Evolutionary conservation across 2,797 vertebrate genomes (phyloP).

Genomic region (Chelon auratus): DNA sequence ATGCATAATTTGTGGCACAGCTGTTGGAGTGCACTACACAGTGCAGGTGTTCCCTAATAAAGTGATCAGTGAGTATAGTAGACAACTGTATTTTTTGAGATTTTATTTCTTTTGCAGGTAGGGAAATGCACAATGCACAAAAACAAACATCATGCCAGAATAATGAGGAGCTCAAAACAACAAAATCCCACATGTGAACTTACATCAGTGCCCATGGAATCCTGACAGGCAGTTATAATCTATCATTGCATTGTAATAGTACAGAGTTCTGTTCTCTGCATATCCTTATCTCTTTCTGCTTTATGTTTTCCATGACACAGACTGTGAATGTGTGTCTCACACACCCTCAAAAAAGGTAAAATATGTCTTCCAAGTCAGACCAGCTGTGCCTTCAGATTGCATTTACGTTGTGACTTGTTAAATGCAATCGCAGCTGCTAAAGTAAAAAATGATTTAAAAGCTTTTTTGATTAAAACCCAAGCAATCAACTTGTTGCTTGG

Average conservation of each 20-base stretch:
- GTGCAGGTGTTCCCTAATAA: background rate
- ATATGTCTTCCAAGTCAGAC: slow-evolving; percentile 2
- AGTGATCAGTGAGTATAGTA: background rate
- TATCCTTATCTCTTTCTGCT: background rate
- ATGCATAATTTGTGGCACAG: background rate
- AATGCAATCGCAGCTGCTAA: slow-evolving; percentile 19
- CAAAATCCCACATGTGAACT: background rate
- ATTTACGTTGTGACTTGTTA: background rate
- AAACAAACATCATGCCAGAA: background rate
- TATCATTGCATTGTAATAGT: background rate
- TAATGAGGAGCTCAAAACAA: background rate
- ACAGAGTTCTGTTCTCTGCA: background rate
- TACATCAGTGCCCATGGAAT: background rate
- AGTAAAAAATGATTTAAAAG: slow-evolving; percentile 57
- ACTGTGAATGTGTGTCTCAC: background rate
- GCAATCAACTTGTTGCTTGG: slow-evolving; percentile 52
- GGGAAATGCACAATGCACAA: background rate
- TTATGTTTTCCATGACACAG: slow-evolving; percentile 24
- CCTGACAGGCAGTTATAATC: no score
- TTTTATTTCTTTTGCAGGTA: background rate
- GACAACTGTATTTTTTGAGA: background rate
- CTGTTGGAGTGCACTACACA: background rate
- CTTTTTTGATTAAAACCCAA: slow-evolving; percentile 62
- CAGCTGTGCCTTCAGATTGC: slow-evolving; percentile 25
- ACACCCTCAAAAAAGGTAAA: background rate